These are phyloP conservation scores for Chascanopsetta lugubris DNA, from an alignment of 2,113 vertebrate species.

Conservation along the genomic window DNA sequence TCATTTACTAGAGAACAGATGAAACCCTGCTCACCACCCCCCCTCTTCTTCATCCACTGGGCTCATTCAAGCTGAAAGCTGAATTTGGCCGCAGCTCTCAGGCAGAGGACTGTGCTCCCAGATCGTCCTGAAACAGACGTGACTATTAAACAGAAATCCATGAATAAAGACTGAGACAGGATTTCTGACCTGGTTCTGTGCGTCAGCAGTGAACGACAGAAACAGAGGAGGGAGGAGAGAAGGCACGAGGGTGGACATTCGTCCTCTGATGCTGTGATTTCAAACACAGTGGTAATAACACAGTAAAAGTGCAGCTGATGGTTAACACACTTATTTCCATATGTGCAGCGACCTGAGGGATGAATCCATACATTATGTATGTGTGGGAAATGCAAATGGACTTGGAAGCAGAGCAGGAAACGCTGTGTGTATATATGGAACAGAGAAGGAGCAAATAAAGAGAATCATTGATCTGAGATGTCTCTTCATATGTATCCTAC, in stretches of 20 bases:
- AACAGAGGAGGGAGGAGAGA: slow-evolving; percentile 46
- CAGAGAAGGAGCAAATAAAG: slow-evolving; percentile 57
- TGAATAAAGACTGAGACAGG: slow-evolving; percentile 80
- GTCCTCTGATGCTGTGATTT: slow-evolving; percentile 59
- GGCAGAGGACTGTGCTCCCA: slow-evolving; percentile 78
- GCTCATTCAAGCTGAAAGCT: slow-evolving; percentile 82
- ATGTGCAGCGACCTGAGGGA: slow-evolving; percentile 46
- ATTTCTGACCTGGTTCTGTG: slow-evolving; percentile 72
- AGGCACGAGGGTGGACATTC: slow-evolving; percentile 67
- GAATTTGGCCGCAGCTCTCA: slow-evolving; percentile 70
- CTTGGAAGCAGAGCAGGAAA: slow-evolving; percentile 34
- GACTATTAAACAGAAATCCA: slow-evolving; percentile 82
- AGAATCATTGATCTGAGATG: slow-evolving; percentile 49
- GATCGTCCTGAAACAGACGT: slow-evolving; percentile 82
- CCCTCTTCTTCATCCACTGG: slow-evolving; percentile 63
- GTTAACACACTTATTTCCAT: slow-evolving; percentile 56
- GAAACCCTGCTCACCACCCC: slow-evolving; percentile 63
- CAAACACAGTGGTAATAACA: slow-evolving; percentile 70
- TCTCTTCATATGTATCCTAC: slow-evolving; percentile 31
- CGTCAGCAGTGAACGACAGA: slow-evolving; percentile 62
- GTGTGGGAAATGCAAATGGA: slow-evolving; percentile 62
- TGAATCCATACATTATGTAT: slow-evolving; percentile 63
- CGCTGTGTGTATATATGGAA: slow-evolving; percentile 43
- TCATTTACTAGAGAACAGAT: slow-evolving; percentile 82
- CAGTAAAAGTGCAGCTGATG: slow-evolving; percentile 56